Percentiles rank a stretch among this genome's conserved stretches.
Evolutionary conservation across 2,113 vertebrate genomes (phyloP).

Genomic region (Polyodon spathula): DNA sequence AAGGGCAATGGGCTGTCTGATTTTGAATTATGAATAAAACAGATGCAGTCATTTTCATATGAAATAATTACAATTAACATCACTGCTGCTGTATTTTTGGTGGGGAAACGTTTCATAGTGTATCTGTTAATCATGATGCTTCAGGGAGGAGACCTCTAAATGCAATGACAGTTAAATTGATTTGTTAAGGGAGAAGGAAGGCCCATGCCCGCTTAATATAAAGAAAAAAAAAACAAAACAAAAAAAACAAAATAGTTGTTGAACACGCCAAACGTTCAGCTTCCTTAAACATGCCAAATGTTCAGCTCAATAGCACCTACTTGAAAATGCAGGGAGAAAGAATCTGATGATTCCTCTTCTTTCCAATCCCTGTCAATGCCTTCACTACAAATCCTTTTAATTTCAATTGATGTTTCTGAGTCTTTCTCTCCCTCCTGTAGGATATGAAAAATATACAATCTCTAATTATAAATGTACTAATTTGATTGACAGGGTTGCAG

Average conservation of each 20-base stretch:
- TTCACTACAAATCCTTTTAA: background rate
- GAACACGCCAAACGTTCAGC: too few species aligned
- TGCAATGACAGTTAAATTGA: too few species aligned
- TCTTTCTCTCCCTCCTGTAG: background rate
- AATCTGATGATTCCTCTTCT: background rate
- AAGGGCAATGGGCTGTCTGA: background rate
- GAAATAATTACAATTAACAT: background rate
- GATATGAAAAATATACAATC: conserved; percentile 11
- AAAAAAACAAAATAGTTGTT: too few species aligned
- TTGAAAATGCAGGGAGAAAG: too few species aligned
- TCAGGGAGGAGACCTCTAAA: too few species aligned
- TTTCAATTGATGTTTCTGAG: conserved; percentile 11
- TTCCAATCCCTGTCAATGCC: conserved; percentile 1
- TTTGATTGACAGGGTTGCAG: conserved; percentile 1
- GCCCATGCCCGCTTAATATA: too few species aligned
- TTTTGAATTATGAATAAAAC: background rate
- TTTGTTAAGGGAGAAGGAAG: too few species aligned
- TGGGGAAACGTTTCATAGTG: background rate
- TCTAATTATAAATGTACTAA: conserved; percentile 6
- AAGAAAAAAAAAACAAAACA: too few species aligned
- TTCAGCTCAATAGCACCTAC: too few species aligned
- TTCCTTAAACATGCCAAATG: too few species aligned
- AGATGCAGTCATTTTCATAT: background rate
- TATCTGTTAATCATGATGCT: too few species aligned
- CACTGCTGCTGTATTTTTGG: background rate